Conservation (phyloP, 1,140 invertebrate genomes). For the Mercenaria mercenaria region DNA sequence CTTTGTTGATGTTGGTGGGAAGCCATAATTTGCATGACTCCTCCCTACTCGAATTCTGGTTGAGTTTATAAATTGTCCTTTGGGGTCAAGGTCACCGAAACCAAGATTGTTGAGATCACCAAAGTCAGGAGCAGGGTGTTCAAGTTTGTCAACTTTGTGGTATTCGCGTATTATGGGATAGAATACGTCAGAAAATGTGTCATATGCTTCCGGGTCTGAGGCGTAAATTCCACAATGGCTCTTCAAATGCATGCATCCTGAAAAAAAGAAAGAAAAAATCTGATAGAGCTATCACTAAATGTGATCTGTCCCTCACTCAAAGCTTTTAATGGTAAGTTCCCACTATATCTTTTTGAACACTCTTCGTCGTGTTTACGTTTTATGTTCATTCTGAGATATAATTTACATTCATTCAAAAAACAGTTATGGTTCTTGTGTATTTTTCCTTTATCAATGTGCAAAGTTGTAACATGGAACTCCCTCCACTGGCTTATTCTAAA, state of each 20-base stretch:
- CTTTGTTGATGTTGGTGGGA: constrained; percentile 92
- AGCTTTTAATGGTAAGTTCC: not conserved
- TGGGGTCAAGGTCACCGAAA: constrained; percentile 81
- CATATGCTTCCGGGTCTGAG: constrained; percentile 81
- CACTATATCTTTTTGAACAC: too few relatives aligned
- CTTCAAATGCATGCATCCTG: constrained; percentile 77
- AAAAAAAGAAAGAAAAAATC: constrained; percentile 16
- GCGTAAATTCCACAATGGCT: constrained; percentile 79
- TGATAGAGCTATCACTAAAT: not conserved
- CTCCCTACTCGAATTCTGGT: constrained; percentile 82
- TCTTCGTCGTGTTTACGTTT: too few relatives aligned
- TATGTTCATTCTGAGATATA: too few relatives aligned
- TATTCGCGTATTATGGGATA: constrained; percentile 80
- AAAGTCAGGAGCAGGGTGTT: constrained; percentile 90
- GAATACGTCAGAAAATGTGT: constrained; percentile 78
- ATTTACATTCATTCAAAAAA: too few relatives aligned
- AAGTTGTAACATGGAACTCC: too few relatives aligned
- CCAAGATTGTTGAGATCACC: constrained; percentile 87
- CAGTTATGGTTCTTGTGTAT: too few relatives aligned
- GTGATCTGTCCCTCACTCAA: not conserved
- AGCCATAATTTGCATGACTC: constrained; percentile 77
- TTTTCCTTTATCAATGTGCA: too few relatives aligned
- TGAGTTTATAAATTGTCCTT: constrained; percentile 88
- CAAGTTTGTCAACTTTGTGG: constrained; percentile 77
- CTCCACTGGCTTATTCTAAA: too few relatives aligned